Base-by-base conservation (phyloP, 2,888 invertebrate genomes). In the Myathropa florea region DNA sequence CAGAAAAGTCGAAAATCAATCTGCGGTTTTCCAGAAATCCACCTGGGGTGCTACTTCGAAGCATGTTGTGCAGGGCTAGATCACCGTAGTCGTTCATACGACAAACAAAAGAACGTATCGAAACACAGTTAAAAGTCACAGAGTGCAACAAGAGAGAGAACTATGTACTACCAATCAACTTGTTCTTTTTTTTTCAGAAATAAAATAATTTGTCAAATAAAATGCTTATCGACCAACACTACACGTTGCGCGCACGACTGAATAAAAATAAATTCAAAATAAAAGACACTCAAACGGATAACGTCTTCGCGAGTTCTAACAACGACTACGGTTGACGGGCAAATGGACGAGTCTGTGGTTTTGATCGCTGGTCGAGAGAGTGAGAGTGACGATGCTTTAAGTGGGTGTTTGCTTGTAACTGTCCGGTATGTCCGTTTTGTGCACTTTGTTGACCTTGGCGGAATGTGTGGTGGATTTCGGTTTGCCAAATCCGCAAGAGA, bases 1-100 rank as follows among this genome's bases (percentile, higher is more conserved):
- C 91, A 12, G 91, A 90, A 85, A 92, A 92, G 90, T 93, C 92
- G 79, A 93, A 93, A 88, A 93, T 92, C 88, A 92, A 90, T 71
- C 91, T 91, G 71, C 91, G 91, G 89, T 91, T 92, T 77, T 91
- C 92, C 88, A 92, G 88, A 89, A 92, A 93, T 68, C 89, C 88
- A 61, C 90, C 89, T 82, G 90, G 85, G 88, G 89, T 89, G 81
- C 88, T 90, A 88, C 89, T 90, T 75, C 86, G 86, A 57, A 86
- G 83, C 86, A 86, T 86, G 23, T 83, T 83, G 65, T 64, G 26
- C 59, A 64, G 60, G 26, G 78, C 64, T 18, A 75, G 72, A 57
- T 77, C 73, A 86, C 86, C 86, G 83, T 86, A 79, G 72, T 23
- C 83, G 83, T 64, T 81, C 68, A 64, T 78, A 77, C 61, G 68